Evolutionary conservation across 2,797 vertebrate species (phyloP).

Genomic region (Okamejei kenojei): DNA sequence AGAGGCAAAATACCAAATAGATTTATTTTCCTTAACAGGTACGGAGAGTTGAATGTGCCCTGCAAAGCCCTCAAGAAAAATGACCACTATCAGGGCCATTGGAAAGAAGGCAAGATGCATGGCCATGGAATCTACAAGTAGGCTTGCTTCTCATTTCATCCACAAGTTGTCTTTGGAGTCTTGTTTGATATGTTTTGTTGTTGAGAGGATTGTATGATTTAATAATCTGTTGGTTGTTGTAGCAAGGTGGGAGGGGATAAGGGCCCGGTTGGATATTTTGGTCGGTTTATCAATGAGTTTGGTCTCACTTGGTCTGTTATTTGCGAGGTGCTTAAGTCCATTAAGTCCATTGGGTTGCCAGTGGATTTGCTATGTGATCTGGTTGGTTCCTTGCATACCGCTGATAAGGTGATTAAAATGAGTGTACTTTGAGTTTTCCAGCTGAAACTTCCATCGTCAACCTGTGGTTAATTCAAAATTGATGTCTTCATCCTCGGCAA

Average conservation of each 20-base stretch:
- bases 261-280: not conserved
- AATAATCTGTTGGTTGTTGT: not conserved
- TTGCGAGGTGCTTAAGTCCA: not conserved
- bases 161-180: not conserved
- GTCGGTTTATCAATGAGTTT: not conserved
- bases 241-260: not conserved
- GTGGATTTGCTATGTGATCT: not conserved
- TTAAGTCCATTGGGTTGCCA: not conserved
- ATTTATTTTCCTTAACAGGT: conserved; percentile 55
- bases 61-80: conserved; percentile 75
- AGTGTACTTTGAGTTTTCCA: too few relatives aligned
- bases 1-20: not conserved
- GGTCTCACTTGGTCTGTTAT: too few relatives aligned
- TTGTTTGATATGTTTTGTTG: not conserved
- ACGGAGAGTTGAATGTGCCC: conserved; percentile 76
- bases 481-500: too few relatives aligned
- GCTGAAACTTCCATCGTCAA: too few relatives aligned
- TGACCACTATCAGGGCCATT: conserved; percentile 82
- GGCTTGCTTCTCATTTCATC: conserved; percentile 37
- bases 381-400: too few relatives aligned
- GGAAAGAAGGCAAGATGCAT: conserved; percentile 96
- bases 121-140: conserved; percentile 84
- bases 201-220: not conserved
- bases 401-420: not conserved
- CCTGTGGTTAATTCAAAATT: too few relatives aligned